These are phyloP conservation scores for Leptopilina syphax DNA, from an alignment of 2,888 invertebrate genomes.

Conservation along the genomic window DNA sequence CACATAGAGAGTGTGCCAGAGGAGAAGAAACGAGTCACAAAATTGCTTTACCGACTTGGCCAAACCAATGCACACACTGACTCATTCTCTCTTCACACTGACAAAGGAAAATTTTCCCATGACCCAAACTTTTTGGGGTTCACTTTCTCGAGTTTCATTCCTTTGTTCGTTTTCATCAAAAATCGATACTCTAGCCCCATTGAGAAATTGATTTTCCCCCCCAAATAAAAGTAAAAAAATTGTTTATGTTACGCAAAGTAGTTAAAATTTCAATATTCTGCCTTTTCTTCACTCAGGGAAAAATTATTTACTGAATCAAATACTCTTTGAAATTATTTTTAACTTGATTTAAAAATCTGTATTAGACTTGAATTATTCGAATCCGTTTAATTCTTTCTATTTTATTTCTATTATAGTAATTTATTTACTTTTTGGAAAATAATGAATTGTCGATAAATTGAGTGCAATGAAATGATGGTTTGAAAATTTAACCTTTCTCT, in stretches of 20 bases:
- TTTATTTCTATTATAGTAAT: too few relatives aligned
- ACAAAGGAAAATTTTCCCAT: constrained; percentile 26
- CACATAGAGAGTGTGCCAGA: not conserved
- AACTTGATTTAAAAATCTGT: too few relatives aligned
- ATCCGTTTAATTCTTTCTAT: too few relatives aligned
- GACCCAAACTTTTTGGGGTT: constrained; percentile 18
- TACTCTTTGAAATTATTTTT: too few relatives aligned
- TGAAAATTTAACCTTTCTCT: not conserved
- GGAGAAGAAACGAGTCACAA: constrained; percentile 6
- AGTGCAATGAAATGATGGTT: not conserved
- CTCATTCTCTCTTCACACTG: constrained; percentile 9
- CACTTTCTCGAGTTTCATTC: constrained; percentile 3
- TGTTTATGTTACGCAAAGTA: too few relatives aligned
- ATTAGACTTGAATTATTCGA: too few relatives aligned
- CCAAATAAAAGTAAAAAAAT: too few relatives aligned
- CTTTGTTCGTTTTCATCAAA: constrained; percentile 25
- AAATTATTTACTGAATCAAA: too few relatives aligned
- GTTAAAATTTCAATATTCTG: too few relatives aligned
- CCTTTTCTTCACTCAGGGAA: too few relatives aligned
- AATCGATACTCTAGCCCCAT: not conserved
- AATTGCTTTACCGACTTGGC: constrained; percentile 9
- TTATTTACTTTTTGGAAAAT: too few relatives aligned
- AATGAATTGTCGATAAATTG: too few relatives aligned
- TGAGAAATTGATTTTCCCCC: not conserved
- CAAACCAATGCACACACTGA: not conserved